Evolutionary conservation across 2,113 vertebrate species (phyloP).

Genomic region (Larimichthys polyactis): DNA sequence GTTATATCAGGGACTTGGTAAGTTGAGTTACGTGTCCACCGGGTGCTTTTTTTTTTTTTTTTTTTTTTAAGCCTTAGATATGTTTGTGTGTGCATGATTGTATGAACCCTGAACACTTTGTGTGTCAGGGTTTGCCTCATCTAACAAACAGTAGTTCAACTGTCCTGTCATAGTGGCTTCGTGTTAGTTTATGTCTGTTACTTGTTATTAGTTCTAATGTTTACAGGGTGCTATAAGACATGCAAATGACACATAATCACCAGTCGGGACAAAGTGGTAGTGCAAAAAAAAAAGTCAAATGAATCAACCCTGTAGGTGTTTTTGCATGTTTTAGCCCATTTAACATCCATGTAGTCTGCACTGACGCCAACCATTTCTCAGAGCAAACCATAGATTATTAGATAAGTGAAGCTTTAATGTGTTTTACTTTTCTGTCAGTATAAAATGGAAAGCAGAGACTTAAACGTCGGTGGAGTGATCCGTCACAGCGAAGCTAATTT

Average conservation of each 20-base stretch:
- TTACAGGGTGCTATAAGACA: neutral
- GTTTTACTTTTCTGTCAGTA: neutral
- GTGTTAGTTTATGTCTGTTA: slow-evolving; percentile 17
- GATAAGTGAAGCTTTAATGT: neutral
- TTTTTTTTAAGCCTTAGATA: slow-evolving; percentile 16
- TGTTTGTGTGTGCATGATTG: slow-evolving; percentile 58
- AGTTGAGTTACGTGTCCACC: slow-evolving; percentile 82
- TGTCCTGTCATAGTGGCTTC: slow-evolving; percentile 6
- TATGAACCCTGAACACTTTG: slow-evolving; percentile 21
- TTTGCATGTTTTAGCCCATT: slow-evolving; percentile 32
- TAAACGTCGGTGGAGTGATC: neutral
- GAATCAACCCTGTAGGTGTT: slow-evolving; percentile 19
- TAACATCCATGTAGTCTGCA: slow-evolving; percentile 4
- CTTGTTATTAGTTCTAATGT: slow-evolving; percentile 13
- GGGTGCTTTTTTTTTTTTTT: slow-evolving; percentile 40
- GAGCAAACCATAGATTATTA: neutral
- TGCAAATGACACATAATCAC: neutral
- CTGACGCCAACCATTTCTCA: neutral
- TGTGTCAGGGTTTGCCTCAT: slow-evolving; percentile 17
- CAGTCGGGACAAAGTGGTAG: neutral
- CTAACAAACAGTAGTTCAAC: slow-evolving; percentile 37
- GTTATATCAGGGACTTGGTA: slow-evolving; percentile 99
- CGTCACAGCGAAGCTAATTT: neutral
- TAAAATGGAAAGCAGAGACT: slow-evolving; percentile 12
- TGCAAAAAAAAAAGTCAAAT: neutral